Evolutionary conservation across 2,113 vertebrate genomes (phyloP).

Genomic region (Cyanoramphus novaezelandiae): DNA sequence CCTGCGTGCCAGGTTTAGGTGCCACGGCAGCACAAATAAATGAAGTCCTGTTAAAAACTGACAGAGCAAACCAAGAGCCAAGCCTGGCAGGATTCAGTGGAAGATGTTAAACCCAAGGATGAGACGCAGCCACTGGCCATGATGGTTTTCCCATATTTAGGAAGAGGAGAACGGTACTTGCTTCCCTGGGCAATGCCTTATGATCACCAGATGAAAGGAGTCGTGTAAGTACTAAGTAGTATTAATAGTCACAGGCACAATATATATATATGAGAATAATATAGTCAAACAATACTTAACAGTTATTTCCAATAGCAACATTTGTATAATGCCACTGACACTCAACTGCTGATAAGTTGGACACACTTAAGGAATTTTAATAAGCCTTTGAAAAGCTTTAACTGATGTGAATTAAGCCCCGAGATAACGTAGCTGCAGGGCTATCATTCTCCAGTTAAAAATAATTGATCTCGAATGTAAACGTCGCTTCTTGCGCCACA

Average conservation of each 20-base stretch:
- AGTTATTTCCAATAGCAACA: conserved; percentile 58
- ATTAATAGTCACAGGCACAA: conserved; percentile 48
- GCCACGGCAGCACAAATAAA: not conserved
- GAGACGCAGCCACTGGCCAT: not conserved
- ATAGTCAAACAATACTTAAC: conserved; percentile 18
- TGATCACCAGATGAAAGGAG: conserved; percentile 54
- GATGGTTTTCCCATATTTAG: not conserved
- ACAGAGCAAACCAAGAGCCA: not conserved
- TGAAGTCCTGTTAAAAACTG: accelerated
- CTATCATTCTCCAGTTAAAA: conserved; percentile 57
- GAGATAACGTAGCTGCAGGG: conserved; percentile 31
- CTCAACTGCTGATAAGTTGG: conserved; percentile 67
- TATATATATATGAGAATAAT: conserved; percentile 24
- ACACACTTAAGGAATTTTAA: conserved; percentile 70
- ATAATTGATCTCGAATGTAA: conserved; percentile 58
- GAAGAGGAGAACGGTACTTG: not conserved
- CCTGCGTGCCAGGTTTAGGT: not conserved
- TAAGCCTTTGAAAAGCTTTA: conserved; percentile 66
- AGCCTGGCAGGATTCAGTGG: not conserved
- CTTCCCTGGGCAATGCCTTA: not conserved
- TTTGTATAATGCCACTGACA: conserved; percentile 62
- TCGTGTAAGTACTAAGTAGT: conserved; percentile 63
- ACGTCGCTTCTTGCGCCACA: not conserved
- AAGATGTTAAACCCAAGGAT: not conserved
- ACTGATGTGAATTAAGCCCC: conserved; percentile 59